phyloP scores from a whole-genome alignment of 2,113 vertebrate species.

The Marmota monax region DNA sequence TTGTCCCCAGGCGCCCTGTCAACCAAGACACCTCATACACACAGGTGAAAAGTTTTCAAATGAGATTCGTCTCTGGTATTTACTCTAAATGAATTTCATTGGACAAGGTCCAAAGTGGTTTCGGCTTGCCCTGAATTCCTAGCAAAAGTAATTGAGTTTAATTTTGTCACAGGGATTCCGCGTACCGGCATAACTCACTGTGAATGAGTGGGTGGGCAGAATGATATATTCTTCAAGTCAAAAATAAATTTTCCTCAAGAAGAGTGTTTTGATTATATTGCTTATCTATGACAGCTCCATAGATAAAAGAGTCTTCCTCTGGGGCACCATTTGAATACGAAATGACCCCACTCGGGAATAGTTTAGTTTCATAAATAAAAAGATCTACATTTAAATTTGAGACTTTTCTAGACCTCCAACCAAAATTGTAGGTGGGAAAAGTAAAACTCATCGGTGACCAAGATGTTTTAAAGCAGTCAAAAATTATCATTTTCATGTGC shows the following conservation, averaged over 20 bases:
- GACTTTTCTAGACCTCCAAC: not conserved
- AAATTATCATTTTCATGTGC: conserved; percentile 57
- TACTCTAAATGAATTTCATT: conserved; percentile 54
- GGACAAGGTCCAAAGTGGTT: conserved; percentile 8
- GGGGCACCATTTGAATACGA: conserved; percentile 1
- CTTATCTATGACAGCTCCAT: conserved; percentile 68
- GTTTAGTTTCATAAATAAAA: conserved; percentile 8
- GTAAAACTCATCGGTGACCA: not conserved
- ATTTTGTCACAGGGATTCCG: conserved; percentile 38
- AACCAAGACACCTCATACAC: not conserved
- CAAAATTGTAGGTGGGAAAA: conserved; percentile 16
- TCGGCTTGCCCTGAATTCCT: conserved; percentile 50
- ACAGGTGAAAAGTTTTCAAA: conserved; percentile 38
- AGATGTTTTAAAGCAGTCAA: conserved; percentile 38
- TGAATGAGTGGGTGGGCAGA: conserved; percentile 28
- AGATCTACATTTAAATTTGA: conserved; percentile 42
- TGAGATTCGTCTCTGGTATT: conserved; percentile 18
- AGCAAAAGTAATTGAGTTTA: conserved; percentile 52
- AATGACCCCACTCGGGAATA: conserved; percentile 37
- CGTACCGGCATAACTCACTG: not conserved
- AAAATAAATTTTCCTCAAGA: conserved; percentile 69
- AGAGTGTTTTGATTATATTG: conserved; percentile 63
- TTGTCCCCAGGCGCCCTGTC: not conserved
- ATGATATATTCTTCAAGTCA: conserved; percentile 70
- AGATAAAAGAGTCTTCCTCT: conserved; percentile 69